Conservation (phyloP, 1,140 invertebrate genomes). For the Philotrypesis tridentata region DNA sequence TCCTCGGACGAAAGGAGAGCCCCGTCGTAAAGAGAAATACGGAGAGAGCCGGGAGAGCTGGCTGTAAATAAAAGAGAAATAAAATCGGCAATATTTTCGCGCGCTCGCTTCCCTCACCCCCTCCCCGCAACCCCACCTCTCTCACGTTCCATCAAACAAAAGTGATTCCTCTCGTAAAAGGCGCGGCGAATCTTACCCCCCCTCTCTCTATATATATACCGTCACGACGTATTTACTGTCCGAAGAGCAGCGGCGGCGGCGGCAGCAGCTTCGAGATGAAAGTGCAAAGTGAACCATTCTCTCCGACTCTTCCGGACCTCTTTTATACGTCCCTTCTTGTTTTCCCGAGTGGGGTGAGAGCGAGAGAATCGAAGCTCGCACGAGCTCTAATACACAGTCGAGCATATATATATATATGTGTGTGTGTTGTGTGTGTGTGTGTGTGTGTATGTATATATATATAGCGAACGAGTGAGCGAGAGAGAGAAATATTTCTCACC, state of each 20-base stretch:
- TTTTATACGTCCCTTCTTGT: conserved; percentile 12
- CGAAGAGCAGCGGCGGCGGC: conserved; percentile 11
- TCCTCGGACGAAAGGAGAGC: background rate
- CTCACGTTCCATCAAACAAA: conserved; percentile 32
- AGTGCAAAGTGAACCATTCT: conserved; percentile 42
- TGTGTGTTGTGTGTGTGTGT: no score
- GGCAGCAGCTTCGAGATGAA: conserved; percentile 31
- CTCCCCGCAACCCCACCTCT: conserved; percentile 1
- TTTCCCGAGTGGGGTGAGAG: background rate
- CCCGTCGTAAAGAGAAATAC: background rate
- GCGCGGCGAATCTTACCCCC: background rate
- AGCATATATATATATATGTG: no score
- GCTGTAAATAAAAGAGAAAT: conserved; percentile 27
- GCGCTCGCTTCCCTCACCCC: conserved; percentile 14
- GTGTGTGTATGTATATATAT: no score
- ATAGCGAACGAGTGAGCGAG: no score
- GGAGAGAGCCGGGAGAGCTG: background rate
- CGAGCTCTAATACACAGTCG: conserved; percentile 25
- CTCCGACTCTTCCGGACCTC: background rate
- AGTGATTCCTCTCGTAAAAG: conserved; percentile 42
- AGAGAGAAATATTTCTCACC: conserved; percentile 49
- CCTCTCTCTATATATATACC: background rate
- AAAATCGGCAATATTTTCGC: conserved; percentile 47
- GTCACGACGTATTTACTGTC: conserved; percentile 35
- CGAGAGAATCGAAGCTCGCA: background rate